phyloP scores from a whole-genome alignment of 2,797 vertebrate genomes.

The Alcedo atthis region DNA sequence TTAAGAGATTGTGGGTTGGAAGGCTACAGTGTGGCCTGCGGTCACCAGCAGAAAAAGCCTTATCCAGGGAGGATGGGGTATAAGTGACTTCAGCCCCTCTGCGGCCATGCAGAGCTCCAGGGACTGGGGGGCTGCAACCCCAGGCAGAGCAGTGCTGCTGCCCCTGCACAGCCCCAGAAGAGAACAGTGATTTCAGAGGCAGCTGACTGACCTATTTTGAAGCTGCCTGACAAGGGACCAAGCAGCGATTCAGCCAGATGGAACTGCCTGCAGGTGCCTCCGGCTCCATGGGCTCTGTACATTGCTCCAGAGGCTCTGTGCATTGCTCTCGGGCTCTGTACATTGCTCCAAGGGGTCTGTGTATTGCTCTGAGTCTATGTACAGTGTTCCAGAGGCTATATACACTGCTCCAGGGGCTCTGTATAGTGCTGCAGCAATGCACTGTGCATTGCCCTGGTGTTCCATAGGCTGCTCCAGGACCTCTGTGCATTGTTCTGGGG shows the following conservation, averaged over 20 bases:
- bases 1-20: conserved; percentile 50
- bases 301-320: background rate
- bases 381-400: background rate
- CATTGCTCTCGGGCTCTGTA: background rate
- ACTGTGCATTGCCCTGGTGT: background rate
- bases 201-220: background rate
- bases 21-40: background rate
- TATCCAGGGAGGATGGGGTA: background rate
- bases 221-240: background rate
- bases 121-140: background rate
- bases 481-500: background rate
- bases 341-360: background rate
- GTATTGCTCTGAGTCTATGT: background rate
- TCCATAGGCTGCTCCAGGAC: background rate
- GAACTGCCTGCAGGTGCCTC: background rate
- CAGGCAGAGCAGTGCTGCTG: background rate
- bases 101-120: background rate
- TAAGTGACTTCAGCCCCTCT: background rate
- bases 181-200: background rate
- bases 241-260: background rate
- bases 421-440: background rate
- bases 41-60: conserved; percentile 34
- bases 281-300: background rate
- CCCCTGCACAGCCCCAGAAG: background rate
- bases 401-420: background rate